Base-by-base conservation (phyloP, 2,113 vertebrate genomes). In the Albula glossodonta region DNA sequence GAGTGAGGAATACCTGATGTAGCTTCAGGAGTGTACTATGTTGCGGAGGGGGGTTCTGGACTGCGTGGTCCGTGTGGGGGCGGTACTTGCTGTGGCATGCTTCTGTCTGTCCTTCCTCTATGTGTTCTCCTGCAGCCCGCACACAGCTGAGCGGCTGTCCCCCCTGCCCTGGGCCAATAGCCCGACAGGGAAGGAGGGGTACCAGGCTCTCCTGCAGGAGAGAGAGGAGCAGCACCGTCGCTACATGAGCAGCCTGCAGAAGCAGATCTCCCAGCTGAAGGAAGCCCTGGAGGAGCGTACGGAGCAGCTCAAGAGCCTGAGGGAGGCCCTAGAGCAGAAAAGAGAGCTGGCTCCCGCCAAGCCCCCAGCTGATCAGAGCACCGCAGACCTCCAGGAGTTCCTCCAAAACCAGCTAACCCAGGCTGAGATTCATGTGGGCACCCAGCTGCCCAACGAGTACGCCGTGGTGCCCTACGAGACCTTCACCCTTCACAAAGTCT, bases 401-500 rank as follows among this genome's bases (percentile, higher is more conserved):
- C 94, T 99, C 51, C 95, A 84, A 56, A 92, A 95, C 9, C 98
- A 99, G 90, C 91, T 98, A 85, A 93, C 93, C 66, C 96, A 94
- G 89, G 97, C 98, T 0, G 98, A 99, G 92, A 97, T 99, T 83
- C 95, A 95, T 0, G 82, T 92, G 0, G 98, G 98, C 0, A 80
- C 94, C 82, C 96, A 97, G 89, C 88, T 98, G 87, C 95, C 97
- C 77, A 99, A 96, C 0, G 98, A 99, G 88, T 99, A 99, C 0
- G 96, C 97, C 0, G 96, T 96, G 0, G 94, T 99, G 90, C 97
- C 98, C 8, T 99, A 99, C 19, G 97, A 99, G 83, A 99, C 97
- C 89, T 99, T 99, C 91, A 98, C 98, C 8, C 94, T 98, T 84
- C 97, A 99, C 88, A 97, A 95, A 57, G 96, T 99, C 13, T 99